Conservation (phyloP, 2,113 vertebrate genomes). For the Opisthocomus hoazin region DNA sequence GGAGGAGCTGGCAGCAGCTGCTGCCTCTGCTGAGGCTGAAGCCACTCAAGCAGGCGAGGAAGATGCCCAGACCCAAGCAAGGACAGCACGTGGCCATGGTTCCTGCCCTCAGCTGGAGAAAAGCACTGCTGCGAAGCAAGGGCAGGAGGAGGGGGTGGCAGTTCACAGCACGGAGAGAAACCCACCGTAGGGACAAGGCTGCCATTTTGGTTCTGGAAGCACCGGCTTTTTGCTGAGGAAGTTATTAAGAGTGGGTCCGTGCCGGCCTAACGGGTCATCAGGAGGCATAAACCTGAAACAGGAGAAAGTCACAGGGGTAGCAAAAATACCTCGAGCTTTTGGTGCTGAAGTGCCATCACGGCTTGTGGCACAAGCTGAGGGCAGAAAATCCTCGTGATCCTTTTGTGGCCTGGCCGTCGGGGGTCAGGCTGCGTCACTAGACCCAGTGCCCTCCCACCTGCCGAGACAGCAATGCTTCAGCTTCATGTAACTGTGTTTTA, state of each 20-base stretch:
- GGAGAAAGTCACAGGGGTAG: neutral
- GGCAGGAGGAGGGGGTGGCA: neutral
- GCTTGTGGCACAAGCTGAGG: neutral
- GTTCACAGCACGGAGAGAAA: neutral
- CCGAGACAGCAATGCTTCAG: neutral
- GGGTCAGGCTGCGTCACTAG: neutral
- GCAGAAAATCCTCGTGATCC: neutral
- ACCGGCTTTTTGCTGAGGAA: constrained; percentile 81
- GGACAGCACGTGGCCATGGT: rapidly evolving
- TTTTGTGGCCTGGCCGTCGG: neutral
- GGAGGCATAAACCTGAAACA: constrained; percentile 90
- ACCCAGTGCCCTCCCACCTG: neutral
- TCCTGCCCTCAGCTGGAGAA: rapidly evolving
- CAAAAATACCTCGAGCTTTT: neutral
- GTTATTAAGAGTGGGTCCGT: constrained; percentile 82
- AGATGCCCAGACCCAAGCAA: neutral
- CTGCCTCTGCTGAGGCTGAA: neutral
- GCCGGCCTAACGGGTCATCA: constrained; percentile 88
- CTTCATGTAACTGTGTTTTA: neutral
- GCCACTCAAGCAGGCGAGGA: neutral
- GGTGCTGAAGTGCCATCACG: neutral
- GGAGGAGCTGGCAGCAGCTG: neutral
- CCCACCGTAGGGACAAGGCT: constrained; percentile 87
- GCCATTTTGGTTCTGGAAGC: constrained; percentile 74
- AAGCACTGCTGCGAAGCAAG: neutral